phyloP scores from a whole-genome alignment of 2,113 vertebrate species.

The Aythya baeri region DNA sequence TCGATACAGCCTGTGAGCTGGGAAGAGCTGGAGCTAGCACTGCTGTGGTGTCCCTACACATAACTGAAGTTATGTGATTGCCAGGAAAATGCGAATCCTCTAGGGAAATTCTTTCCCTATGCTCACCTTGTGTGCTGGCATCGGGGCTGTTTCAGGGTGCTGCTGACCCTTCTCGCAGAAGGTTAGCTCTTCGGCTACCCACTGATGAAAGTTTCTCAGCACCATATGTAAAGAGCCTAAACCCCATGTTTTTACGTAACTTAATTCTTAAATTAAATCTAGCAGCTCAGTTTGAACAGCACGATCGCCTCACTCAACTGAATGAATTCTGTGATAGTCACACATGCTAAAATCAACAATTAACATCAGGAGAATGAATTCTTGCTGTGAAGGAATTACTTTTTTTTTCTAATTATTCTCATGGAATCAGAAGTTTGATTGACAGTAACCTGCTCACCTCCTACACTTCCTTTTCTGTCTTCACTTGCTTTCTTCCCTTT shows the following conservation, averaged over 20 bases:
- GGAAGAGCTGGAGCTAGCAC: background rate
- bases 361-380: slow-evolving; percentile 41
- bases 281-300: slow-evolving; percentile 48
- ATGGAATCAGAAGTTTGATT: slow-evolving; percentile 36
- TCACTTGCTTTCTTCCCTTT: background rate
- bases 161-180: background rate
- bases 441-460: slow-evolving; percentile 33
- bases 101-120: background rate
- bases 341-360: slow-evolving; percentile 39
- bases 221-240: background rate
- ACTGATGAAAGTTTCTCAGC: slow-evolving; percentile 13
- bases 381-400: slow-evolving; percentile 40
- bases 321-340: slow-evolving; percentile 33
- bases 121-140: background rate
- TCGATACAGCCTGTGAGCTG: background rate
- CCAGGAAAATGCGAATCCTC: background rate
- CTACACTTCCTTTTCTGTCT: slow-evolving; percentile 37
- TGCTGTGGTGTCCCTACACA: background rate
- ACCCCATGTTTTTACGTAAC: slow-evolving; percentile 27
- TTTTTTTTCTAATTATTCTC: slow-evolving; percentile 42
- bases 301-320: background rate
- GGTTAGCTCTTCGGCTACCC: background rate
- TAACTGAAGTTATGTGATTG: background rate
- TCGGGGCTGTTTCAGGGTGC: background rate
- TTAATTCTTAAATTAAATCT: slow-evolving; percentile 53